Evolutionary conservation across 2,888 invertebrate genomes (phyloP), one percentile per base, ranked within the genome.

Genomic region (Plebejus anna): DNA sequence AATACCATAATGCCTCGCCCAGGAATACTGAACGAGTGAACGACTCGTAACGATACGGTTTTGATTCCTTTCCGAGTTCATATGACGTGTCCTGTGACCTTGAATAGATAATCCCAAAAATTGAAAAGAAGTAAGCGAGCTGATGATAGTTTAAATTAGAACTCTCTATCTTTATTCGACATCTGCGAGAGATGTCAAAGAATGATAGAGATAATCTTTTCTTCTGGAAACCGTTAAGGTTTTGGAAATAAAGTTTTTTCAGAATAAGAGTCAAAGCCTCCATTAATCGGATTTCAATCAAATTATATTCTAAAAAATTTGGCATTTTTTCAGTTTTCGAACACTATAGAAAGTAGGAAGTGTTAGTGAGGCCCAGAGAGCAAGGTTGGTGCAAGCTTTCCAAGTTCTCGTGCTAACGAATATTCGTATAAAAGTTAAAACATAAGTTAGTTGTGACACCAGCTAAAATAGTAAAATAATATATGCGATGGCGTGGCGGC

Each of bases 401-500:
- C 16, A n/a, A 28, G 28, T 72, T 72, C 28, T 11, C 61, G 28
- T 13, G 71, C 28, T 51, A 71, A 4, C 42, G 13, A 28, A 11
- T 51, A 22, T 70, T 70, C 32, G 11, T 55, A 55, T 28, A 16
- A 22, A 22, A 22, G 22, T 22, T 22, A 22, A 55, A 73, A 55
- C 7, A 73, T 9, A 28, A 73, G 47, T 73, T 55, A 13, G 47
- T 28, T 32, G 22, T 51, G 7, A 55, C 47, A 55, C 51, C 11
- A 13, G 55, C 32, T 73, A 73, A 73, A 73, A 73, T 73, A 73
- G 73, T 73, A 51, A 73, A 73, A 73, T 73, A 73, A 73, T 73
- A 32, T 55, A 73, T 73, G 55, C 73, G 51, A 51, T 28, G 32
- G 32, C 73, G 73, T 73, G 55, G 51, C 55, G 55, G 32, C 28